A percentile compares a stretch with the other conserved stretches of the same genome.
phyloP scores from a whole-genome alignment of 2,888 invertebrate species.

The Noctua pronuba region DNA sequence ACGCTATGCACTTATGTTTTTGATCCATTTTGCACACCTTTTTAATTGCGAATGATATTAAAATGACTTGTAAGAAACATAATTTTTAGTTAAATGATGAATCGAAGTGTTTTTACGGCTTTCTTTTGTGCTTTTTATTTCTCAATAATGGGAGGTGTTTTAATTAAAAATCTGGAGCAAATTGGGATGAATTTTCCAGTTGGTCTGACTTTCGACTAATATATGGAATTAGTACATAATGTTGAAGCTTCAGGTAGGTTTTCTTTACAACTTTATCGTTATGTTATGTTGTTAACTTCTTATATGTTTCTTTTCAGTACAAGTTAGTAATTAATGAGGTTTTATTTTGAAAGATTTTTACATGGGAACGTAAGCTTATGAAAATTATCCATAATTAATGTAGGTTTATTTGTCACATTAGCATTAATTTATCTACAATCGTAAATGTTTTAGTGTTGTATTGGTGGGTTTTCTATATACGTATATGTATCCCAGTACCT shows the following conservation, averaged over 20 bases:
- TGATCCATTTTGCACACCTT: conserved; percentile 73
- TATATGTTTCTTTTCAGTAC: neutral
- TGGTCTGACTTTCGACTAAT: neutral
- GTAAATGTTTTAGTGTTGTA: conserved; percentile 82
- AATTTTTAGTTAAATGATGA: conserved; percentile 30
- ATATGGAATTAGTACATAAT: neutral
- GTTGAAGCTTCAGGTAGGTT: neutral
- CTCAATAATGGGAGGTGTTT: conserved; percentile 3
- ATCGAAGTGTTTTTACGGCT: conserved; percentile 14
- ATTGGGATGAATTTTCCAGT: conserved; percentile 13
- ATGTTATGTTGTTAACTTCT: neutral
- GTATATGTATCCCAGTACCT: neutral
- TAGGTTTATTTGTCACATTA: conserved; percentile 79
- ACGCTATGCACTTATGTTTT: conserved; percentile 72
- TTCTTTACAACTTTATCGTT: conserved; percentile 6
- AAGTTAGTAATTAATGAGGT: neutral
- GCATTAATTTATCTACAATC: conserved; percentile 82
- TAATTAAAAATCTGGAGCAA: conserved; percentile 20
- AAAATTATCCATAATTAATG: conserved; percentile 69
- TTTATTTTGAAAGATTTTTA: conserved; percentile 21
- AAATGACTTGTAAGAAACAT: conserved; percentile 7
- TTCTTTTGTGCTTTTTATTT: neutral
- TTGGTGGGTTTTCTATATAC: conserved; percentile 66
- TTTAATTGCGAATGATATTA: conserved; percentile 52
- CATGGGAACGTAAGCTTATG: conserved; percentile 4